A percentile compares a stretch with the other conserved stretches of the same genome.
These are phyloP conservation scores for Drosophila mauritiana DNA, from an alignment of 1,140 invertebrate species.

Conservation along the genomic window DNA sequence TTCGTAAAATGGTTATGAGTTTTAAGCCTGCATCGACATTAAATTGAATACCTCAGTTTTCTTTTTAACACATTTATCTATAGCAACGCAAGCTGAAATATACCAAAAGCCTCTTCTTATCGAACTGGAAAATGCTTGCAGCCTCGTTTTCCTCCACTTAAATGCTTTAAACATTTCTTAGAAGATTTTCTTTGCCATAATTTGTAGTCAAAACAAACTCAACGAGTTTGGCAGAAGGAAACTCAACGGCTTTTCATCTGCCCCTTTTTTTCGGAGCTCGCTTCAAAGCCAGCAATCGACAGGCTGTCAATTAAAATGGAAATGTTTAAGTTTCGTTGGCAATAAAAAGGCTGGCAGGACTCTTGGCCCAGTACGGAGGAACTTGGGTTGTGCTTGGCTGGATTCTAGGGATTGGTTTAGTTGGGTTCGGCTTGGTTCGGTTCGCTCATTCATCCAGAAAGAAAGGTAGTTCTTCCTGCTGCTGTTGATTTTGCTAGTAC, in stretches of 20 bases:
- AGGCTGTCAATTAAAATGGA: constrained; percentile 81
- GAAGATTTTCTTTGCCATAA: constrained; percentile 42
- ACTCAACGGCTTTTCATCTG: constrained; percentile 16
- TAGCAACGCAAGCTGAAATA: too few species aligned
- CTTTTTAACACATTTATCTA: too few species aligned
- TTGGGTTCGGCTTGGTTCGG: constrained; percentile 14
- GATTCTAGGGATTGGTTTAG: constrained; percentile 3
- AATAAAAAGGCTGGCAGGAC: constrained; percentile 53
- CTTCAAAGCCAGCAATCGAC: constrained; percentile 68
- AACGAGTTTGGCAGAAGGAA: constrained; percentile 36
- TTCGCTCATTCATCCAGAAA: constrained; percentile 41
- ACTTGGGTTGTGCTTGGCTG: constrained; percentile 18
- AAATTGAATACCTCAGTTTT: too few species aligned
- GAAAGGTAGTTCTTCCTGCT: constrained; percentile 37
- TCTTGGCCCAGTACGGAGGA: constrained; percentile 22
- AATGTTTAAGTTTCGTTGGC: constrained; percentile 77
- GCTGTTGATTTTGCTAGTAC: constrained; percentile 40
- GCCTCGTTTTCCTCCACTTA: not conserved
- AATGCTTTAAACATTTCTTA: constrained; percentile 15
- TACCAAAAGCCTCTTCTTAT: not conserved
- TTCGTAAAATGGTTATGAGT: not conserved
- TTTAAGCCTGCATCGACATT: not conserved
- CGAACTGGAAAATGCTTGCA: not conserved
- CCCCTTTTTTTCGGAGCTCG: constrained; percentile 28
- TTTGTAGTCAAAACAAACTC: constrained; percentile 59